Conservation (phyloP, 2,888 invertebrate genomes). For the Melinaea marsaeus region DNA sequence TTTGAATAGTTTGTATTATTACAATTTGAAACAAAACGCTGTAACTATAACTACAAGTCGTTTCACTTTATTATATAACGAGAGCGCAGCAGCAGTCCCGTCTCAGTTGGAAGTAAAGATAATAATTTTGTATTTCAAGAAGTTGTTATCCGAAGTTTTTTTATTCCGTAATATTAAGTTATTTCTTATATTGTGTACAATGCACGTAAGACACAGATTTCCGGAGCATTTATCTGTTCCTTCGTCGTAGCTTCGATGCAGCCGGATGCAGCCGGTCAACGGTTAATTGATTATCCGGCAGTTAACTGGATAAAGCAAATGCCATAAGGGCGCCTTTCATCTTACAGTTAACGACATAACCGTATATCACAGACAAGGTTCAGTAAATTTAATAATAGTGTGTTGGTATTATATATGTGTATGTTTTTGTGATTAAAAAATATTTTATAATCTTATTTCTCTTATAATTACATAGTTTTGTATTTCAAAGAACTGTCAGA, state of each 20-base stretch:
- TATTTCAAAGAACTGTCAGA: no score
- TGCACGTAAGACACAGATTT: constrained; percentile 47
- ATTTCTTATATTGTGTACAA: constrained; percentile 17
- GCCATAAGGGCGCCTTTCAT: no score
- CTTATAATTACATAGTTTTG: no score
- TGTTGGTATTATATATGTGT: no score
- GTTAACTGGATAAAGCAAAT: no score
- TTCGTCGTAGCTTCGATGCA: constrained; percentile 53
- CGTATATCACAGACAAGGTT: no score
- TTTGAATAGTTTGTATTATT: neutral
- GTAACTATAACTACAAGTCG: constrained; percentile 9
- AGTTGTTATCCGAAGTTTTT: constrained; percentile 16
- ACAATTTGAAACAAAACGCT: constrained; percentile 8
- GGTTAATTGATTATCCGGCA: constrained; percentile 71
- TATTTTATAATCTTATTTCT: no score
- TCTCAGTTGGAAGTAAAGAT: constrained; percentile 22
- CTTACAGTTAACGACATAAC: no score
- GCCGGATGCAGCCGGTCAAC: constrained; percentile 67
- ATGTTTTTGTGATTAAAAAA: constrained; percentile 26
- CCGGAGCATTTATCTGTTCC: constrained; percentile 64
- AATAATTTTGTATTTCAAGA: constrained; percentile 21
- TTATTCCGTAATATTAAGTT: constrained; percentile 18
- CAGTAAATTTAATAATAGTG: no score
- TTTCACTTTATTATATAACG: constrained; percentile 19
- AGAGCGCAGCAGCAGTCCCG: constrained; percentile 16